Evolutionary conservation across 2,888 invertebrate species (phyloP), one percentile per base, ranked within the genome.

Genomic region (Blera fallax): DNA sequence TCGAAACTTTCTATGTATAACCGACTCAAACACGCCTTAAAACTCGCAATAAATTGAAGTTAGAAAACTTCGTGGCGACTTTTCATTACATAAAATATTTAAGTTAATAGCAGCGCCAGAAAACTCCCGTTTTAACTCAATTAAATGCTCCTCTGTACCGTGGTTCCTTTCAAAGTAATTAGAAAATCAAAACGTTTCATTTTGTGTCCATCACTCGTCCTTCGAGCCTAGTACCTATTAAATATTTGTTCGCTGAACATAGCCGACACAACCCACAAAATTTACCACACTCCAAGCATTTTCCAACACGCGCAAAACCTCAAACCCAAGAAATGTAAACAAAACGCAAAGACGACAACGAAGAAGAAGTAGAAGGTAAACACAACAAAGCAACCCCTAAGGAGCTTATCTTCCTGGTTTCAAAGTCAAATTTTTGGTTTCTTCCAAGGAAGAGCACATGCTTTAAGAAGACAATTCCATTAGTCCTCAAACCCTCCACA

Each of bases 371-470:
- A 24, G 34, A 64, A 32, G 24, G 24, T 21, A 60, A 52, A 85
- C 81, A 76, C 65, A 76, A 85, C 65, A 81, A 85, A 81, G 65
- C 54, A 81, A 85, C 85, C 85, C 85, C 81, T 85, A 85, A 85
- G 85, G 85, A 72, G 85, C 72, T 85, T 85, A 85, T 73, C 58
- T 81, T 78, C 37, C 24, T 76, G 87, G 82, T 81, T 87, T 82
- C 77, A 78, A 87, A 85, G 85, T 85, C 85, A 85, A 85, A 85
- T 60, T 85, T 76, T 10, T 58, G 76, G 65, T 70, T 64, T 67
- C 81, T 81, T 69, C 37, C 58, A 43, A 62, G 76, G 37, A 70
- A 58, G 70, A 14, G 37, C 34, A 69, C 60, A 78, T 27, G 85
- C 76, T 73, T 85, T 77, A 85, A 85, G 81, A 77, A 37, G 76